Conservation (phyloP, 2,797 vertebrate genomes). For the Remorina albescens region DNA sequence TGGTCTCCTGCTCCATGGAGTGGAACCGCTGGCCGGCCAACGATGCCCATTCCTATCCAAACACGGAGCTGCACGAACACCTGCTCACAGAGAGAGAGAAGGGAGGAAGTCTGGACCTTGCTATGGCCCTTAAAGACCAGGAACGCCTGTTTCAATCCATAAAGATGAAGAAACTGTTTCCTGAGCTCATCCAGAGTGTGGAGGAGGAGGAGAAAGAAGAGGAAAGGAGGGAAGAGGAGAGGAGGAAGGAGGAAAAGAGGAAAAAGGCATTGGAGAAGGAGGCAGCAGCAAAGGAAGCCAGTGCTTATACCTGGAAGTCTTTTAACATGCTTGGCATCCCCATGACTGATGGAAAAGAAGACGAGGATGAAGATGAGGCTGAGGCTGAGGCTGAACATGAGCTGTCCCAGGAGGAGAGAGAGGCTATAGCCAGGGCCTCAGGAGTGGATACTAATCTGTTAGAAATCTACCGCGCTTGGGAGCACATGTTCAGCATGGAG, state of each 20-base stretch:
- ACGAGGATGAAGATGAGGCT: background rate
- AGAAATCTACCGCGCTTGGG: conserved; percentile 87
- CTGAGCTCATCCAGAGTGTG: conserved; percentile 87
- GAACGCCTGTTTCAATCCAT: conserved; percentile 88
- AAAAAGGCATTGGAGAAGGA: conserved; percentile 68
- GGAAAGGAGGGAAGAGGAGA: conserved; percentile 67
- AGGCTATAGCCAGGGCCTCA: conserved; percentile 84
- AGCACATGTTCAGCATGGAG: conserved; percentile 95
- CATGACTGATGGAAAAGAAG: background rate
- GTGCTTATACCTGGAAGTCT: conserved; percentile 32
- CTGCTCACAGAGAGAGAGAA: conserved; percentile 66
- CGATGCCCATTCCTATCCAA: conserved; percentile 85
- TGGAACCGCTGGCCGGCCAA: conserved; percentile 95
- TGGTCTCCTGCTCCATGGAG: conserved; percentile 96
- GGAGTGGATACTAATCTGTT: conserved; percentile 73
- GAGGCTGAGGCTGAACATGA: conserved; percentile 46
- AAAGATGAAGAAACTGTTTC: conserved; percentile 92
- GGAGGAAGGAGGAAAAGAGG: conserved; percentile 66
- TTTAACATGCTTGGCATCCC: background rate
- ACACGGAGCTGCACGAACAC: conserved; percentile 76
- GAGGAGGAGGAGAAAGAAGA: conserved; percentile 71
- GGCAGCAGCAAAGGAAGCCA: conserved; percentile 75
- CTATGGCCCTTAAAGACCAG: conserved; percentile 93
- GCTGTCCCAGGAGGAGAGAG: conserved; percentile 87
- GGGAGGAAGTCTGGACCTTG: conserved; percentile 76